Conservation (phyloP, 2,797 vertebrate genomes). For the Lithobates pipiens region DNA sequence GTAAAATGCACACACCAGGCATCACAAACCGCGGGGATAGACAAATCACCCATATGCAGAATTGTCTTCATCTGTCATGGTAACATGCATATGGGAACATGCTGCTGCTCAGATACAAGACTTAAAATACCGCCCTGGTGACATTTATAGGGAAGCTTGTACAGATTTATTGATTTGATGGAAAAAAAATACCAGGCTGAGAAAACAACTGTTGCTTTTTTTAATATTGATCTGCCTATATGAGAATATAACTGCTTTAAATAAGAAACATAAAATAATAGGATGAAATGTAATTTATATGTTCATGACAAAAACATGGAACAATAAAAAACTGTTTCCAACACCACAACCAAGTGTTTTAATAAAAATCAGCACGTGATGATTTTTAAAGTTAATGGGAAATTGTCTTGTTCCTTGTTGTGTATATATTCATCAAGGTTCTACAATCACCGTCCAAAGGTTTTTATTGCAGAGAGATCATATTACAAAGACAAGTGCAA, state of each 20-base stretch:
- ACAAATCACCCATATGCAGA: constrained; percentile 64
- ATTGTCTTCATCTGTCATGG: constrained; percentile 59
- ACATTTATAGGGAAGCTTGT: background rate
- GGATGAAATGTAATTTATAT: background rate
- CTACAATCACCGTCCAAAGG: too few species aligned
- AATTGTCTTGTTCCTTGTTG: too few species aligned
- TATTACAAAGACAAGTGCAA: too few species aligned
- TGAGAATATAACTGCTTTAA: background rate
- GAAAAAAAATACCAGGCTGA: background rate
- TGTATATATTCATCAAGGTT: too few species aligned
- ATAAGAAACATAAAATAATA: background rate
- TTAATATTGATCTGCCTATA: background rate
- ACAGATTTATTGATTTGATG: background rate
- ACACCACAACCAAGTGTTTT: too few species aligned
- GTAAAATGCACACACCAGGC: constrained; percentile 70
- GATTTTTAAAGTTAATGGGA: too few species aligned
- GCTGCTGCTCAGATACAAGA: background rate
- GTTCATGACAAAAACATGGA: too few species aligned
- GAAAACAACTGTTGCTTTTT: constrained; percentile 19
- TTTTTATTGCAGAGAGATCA: too few species aligned
- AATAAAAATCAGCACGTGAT: too few species aligned
- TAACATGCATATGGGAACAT: background rate
- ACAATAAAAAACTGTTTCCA: too few species aligned
- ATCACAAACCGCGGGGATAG: constrained; percentile 65
- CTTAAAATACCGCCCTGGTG: background rate